Conservation (phyloP, 2,797 vertebrate species). For the Lophotriccus pileatus region DNA sequence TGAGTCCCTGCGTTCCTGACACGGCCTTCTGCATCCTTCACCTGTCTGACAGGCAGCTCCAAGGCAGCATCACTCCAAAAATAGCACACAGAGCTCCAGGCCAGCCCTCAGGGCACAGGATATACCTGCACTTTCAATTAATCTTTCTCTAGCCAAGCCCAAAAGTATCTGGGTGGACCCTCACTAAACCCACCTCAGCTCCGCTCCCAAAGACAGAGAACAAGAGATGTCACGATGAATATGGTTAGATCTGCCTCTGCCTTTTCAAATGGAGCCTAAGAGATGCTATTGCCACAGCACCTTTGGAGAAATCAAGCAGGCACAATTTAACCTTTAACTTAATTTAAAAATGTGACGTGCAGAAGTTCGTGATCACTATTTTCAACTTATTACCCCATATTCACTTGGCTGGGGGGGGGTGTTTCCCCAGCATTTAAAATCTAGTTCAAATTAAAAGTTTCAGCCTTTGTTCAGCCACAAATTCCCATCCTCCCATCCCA, state of each 20-base stretch:
- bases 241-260: background rate
- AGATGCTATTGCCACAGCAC: background rate
- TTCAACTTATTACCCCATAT: background rate
- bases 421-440: background rate
- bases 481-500: background rate
- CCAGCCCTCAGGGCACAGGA: background rate
- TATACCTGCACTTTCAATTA: accelerated
- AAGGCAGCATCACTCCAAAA: background rate
- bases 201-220: background rate
- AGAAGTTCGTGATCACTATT: background rate
- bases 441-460: background rate
- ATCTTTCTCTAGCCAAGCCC: background rate
- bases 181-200: background rate
- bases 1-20: background rate
- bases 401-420: background rate
- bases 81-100: background rate
- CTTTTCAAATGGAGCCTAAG: background rate
- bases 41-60: too few relatives aligned
- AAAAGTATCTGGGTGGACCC: accelerated
- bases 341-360: too few relatives aligned
- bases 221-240: background rate
- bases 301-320: background rate
- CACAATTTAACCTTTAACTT: background rate
- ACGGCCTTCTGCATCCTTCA: background rate
- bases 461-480: background rate